These are phyloP conservation scores for Porites evermanni DNA, from an alignment of 92 coral and sea anemone species.

Conservation along the genomic window DNA sequence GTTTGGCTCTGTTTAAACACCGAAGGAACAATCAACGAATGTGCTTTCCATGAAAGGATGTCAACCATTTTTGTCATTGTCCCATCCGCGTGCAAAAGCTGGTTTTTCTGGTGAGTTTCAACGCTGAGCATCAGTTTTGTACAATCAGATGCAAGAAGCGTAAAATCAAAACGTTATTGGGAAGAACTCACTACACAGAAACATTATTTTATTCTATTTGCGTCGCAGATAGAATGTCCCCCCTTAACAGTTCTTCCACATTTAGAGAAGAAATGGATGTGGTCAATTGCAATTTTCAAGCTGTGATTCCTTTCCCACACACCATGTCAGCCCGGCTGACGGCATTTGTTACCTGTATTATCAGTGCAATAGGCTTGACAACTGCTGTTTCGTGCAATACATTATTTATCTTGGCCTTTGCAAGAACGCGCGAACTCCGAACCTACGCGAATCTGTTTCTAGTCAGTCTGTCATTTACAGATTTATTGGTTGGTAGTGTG, in stretches of 20 bases:
- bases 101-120: neutral
- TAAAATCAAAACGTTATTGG: too few relatives aligned
- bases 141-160: too few relatives aligned
- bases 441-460: slow-evolving; percentile 40
- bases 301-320: slow-evolving; percentile 35
- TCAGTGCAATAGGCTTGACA: slow-evolving; percentile 42
- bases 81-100: neutral
- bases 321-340: slow-evolving; percentile 40
- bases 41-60: neutral
- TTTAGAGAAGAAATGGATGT: slow-evolving; percentile 19
- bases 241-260: neutral
- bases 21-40: neutral
- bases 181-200: too few relatives aligned
- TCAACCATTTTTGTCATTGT: neutral
- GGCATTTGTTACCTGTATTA: slow-evolving; percentile 33
- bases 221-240: neutral
- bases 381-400: slow-evolving; percentile 38
- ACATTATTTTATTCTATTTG: neutral
- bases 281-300: slow-evolving; percentile 28
- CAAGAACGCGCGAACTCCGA: slow-evolving; percentile 43
- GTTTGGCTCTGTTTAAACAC: neutral
- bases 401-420: slow-evolving; percentile 43
- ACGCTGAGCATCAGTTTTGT: too few relatives aligned
- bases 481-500: slow-evolving; percentile 37
- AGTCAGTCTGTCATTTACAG: slow-evolving; percentile 48